phyloP scores from a whole-genome alignment of 1,140 invertebrate species.

The Goniozus legneri region DNA sequence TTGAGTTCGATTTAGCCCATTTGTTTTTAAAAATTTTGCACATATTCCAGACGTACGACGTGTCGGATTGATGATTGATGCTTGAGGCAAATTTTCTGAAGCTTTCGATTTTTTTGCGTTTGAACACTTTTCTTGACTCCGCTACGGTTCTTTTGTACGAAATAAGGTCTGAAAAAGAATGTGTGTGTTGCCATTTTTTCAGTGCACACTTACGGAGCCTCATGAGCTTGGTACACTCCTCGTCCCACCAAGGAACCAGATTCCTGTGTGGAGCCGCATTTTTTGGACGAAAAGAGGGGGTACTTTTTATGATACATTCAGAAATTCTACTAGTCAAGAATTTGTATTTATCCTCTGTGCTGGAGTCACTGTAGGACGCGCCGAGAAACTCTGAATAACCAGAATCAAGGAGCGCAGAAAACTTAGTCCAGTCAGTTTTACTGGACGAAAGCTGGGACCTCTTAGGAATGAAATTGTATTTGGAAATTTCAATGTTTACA shows the following conservation, averaged over 20 bases:
- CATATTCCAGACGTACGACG: not conserved
- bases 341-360: not conserved
- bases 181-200: not conserved
- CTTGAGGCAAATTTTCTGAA: not conserved
- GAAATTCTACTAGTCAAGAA: not conserved
- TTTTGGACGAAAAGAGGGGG: not conserved
- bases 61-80: not conserved
- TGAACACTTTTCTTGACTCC: not conserved
- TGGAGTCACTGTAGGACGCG: not conserved
- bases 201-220: not conserved
- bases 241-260: not conserved
- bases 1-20: not conserved
- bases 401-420: not conserved
- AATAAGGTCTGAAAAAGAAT: not conserved
- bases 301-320: not conserved
- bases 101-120: not conserved
- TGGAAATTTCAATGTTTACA: not conserved
- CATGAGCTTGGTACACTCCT: not conserved
- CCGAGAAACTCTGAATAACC: not conserved
- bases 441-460: not conserved
- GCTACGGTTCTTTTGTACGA: conserved; percentile 3
- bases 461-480: not conserved
- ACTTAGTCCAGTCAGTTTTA: not conserved
- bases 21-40: not conserved
- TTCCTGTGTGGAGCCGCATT: not conserved